Percentiles rank a stretch among this genome's conserved stretches.
Conservation (phyloP, 1,140 invertebrate genomes). For the Coenobita brevimanus region DNA sequence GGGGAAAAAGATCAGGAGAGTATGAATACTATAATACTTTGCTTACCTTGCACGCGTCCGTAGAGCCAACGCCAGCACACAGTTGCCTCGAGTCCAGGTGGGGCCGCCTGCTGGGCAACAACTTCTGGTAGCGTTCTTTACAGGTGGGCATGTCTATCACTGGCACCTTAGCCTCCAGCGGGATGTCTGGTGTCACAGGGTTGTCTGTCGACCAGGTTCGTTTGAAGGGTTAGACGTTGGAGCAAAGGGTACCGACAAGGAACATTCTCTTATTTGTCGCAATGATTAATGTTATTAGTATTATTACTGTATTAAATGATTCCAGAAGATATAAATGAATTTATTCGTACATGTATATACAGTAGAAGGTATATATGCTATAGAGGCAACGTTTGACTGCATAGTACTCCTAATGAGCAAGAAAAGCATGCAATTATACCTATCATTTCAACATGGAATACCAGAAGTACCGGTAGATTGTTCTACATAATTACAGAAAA, state of each 20-base stretch:
- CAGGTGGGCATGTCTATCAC: conserved; percentile 11
- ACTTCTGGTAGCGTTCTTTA: background rate
- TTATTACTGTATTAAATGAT: background rate
- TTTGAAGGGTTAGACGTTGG: background rate
- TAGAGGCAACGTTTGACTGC: too few relatives aligned
- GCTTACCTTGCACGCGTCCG: conserved; percentile 34
- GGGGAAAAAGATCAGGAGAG: too few relatives aligned
- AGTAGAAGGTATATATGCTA: background rate
- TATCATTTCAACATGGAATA: background rate
- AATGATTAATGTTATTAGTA: too few relatives aligned
- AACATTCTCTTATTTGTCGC: background rate
- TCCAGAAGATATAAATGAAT: too few relatives aligned
- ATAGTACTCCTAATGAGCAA: too few relatives aligned
- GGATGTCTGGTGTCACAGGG: background rate
- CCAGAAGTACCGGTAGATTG: background rate
- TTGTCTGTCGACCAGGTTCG: conserved; percentile 4
- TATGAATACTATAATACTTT: too few relatives aligned
- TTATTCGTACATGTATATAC: too few relatives aligned
- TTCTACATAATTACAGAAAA: too few relatives aligned
- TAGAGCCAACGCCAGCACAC: conserved; percentile 26
- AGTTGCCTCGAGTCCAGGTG: conserved; percentile 23
- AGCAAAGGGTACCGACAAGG: too few relatives aligned
- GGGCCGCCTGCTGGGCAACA: background rate
- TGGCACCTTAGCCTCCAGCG: conserved; percentile 30
- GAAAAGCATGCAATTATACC: too few relatives aligned